These are phyloP conservation scores for Antidorcas marsupialis DNA, from an alignment of 2,113 vertebrate species.

Conservation along the genomic window DNA sequence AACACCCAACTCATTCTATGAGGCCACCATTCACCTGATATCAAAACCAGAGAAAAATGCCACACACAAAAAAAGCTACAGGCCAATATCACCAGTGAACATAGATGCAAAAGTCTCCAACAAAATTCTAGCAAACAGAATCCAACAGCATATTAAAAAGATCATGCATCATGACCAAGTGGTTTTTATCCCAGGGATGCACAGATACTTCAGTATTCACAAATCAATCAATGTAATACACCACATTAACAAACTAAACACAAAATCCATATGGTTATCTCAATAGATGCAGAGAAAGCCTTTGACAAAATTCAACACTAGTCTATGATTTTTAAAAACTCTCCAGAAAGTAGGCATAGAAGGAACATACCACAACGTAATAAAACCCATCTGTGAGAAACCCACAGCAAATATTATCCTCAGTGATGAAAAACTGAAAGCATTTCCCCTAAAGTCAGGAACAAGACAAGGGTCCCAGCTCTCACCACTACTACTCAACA, in stretches of 20 bases:
- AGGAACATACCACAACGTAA: neutral
- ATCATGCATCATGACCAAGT: neutral
- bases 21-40: neutral
- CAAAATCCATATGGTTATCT: neutral
- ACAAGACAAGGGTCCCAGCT: neutral
- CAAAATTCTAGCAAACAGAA: neutral
- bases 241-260: neutral
- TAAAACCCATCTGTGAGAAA: neutral
- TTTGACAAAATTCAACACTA: neutral
- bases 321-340: neutral
- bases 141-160: neutral
- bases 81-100: neutral
- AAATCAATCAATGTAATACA: neutral
- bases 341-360: neutral
- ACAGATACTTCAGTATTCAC: neutral
- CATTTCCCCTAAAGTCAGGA: neutral
- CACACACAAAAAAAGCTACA: neutral
- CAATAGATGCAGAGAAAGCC: neutral
- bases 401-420: neutral
- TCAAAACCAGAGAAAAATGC: neutral
- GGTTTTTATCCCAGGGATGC: neutral
- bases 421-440: neutral
- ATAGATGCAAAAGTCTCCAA: neutral
- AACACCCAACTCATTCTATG: neutral
- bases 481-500: neutral